A percentile compares a stretch with the other conserved stretches of the same genome.
Evolutionary conservation across 2,113 vertebrate genomes (phyloP).

Genomic region (Argyrosomus japonicus): DNA sequence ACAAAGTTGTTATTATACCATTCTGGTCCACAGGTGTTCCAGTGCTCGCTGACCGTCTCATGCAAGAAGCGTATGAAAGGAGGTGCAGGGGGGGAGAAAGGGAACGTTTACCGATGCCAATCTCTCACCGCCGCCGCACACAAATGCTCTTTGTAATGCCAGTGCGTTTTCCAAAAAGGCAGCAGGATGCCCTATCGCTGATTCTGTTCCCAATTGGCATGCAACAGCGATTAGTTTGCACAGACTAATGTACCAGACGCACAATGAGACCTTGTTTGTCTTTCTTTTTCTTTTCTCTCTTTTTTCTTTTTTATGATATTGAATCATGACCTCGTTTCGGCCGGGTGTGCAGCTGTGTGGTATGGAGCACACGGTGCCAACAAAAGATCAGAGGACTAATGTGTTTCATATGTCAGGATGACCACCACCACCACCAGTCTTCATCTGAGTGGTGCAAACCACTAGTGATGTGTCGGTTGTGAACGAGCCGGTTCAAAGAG

Average conservation of each 20-base stretch:
- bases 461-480: no score
- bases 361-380: slow-evolving; percentile 55
- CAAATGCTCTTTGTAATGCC: slow-evolving; percentile 77
- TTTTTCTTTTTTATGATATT: slow-evolving; percentile 46
- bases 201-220: slow-evolving; percentile 75
- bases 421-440: slow-evolving; percentile 27
- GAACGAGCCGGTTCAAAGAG: no score
- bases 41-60: slow-evolving; percentile 61
- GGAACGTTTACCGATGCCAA: slow-evolving; percentile 61
- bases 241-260: slow-evolving; percentile 54
- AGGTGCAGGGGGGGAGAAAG: slow-evolving; percentile 27
- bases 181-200: slow-evolving; percentile 68
- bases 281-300: neutral
- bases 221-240: slow-evolving; percentile 58
- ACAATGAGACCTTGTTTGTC: slow-evolving; percentile 79
- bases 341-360: slow-evolving; percentile 67
- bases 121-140: slow-evolving; percentile 59
- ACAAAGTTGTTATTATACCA: slow-evolving; percentile 79
- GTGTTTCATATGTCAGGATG: slow-evolving; percentile 67
- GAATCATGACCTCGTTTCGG: slow-evolving; percentile 68
- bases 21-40: slow-evolving; percentile 79
- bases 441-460: no score
- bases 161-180: slow-evolving; percentile 61
- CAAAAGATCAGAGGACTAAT: slow-evolving; percentile 62
- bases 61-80: slow-evolving; percentile 18